Evolutionary conservation across 2,888 invertebrate genomes (phyloP).

Genomic region (Andrena bucephala): DNA sequence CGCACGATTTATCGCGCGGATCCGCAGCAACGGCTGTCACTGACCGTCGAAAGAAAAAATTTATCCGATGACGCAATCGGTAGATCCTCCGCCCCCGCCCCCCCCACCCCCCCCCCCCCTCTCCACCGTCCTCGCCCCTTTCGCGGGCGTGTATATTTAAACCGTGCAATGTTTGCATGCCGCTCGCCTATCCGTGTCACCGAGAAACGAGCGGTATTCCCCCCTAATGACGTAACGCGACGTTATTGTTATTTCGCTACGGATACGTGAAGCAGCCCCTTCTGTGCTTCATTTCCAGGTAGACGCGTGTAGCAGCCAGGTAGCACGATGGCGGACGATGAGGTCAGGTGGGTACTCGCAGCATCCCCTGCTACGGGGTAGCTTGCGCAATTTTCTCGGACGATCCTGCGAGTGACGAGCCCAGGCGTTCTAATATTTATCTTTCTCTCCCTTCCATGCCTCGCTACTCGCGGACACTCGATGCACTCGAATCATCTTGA

Average conservation of each 20-base stretch:
- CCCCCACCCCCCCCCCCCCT: not conserved
- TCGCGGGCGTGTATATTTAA: constrained; percentile 39
- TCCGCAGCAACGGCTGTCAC: constrained; percentile 1
- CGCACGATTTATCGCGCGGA: constrained; percentile 54
- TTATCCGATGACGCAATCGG: constrained; percentile 39
- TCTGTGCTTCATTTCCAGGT: constrained; percentile 85
- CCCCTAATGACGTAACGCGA: constrained; percentile 26
- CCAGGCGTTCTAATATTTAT: not conserved
- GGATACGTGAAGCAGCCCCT: constrained; percentile 34
- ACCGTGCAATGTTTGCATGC: constrained; percentile 33
- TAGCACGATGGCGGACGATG: constrained; percentile 96
- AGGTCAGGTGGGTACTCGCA: constrained; percentile 92
- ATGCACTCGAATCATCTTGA: constrained; percentile 27
- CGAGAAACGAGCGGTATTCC: constrained; percentile 12
- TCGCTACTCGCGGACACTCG: constrained; percentile 17
- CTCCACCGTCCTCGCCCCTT: not conserved
- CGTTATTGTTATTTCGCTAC: constrained; percentile 26
- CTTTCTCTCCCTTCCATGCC: constrained; percentile 47
- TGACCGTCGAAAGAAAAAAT: constrained; percentile 22
- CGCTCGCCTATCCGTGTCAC: constrained; percentile 38
- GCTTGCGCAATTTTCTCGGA: not conserved
- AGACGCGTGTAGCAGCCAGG: constrained; percentile 86
- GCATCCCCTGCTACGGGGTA: not conserved
- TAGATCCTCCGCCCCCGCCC: not conserved
- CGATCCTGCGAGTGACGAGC: not conserved